Evolutionary conservation across 2,888 invertebrate genomes (phyloP).

Genomic region (Drosophila melanosoma): DNA sequence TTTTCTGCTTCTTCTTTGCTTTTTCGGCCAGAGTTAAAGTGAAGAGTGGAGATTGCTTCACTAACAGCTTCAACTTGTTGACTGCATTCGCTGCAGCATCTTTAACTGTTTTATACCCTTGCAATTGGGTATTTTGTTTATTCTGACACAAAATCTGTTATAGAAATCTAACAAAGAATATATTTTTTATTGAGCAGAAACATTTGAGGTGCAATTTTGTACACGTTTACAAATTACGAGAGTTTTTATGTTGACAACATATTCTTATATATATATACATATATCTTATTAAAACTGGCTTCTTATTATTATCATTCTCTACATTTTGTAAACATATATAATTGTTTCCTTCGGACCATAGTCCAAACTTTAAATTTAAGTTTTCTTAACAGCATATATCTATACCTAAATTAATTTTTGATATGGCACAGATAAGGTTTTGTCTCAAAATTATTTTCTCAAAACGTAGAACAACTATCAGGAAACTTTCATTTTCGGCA

Average conservation of each 20-base stretch:
- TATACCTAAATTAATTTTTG: too few relatives aligned
- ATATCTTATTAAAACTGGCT: too few relatives aligned
- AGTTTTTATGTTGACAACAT: background rate
- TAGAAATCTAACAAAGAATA: background rate
- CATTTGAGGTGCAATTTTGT: too few relatives aligned
- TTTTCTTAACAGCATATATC: too few relatives aligned
- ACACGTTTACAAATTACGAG: too few relatives aligned
- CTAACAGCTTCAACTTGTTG: conserved; percentile 22
- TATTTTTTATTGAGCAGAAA: background rate
- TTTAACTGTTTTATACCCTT: conserved; percentile 16
- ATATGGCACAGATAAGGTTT: too few relatives aligned
- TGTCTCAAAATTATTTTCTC: too few relatives aligned
- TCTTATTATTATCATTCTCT: too few relatives aligned
- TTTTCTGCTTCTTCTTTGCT: conserved; percentile 4
- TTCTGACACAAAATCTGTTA: background rate
- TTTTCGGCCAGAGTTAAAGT: background rate
- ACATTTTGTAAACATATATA: too few relatives aligned
- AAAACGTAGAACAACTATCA: background rate
- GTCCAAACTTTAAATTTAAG: too few relatives aligned
- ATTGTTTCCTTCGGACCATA: too few relatives aligned
- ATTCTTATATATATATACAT: background rate
- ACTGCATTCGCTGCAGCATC: conserved; percentile 27
- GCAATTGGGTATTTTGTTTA: background rate
- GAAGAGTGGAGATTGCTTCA: conserved; percentile 32
- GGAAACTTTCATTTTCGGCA: conserved; percentile 2